Percentiles rank a stretch among this genome's conserved stretches.
Conservation (phyloP, 30 jellyfish, hydroid and myxozoan genomes). For the Hydractinia symbiolongicarpus region DNA sequence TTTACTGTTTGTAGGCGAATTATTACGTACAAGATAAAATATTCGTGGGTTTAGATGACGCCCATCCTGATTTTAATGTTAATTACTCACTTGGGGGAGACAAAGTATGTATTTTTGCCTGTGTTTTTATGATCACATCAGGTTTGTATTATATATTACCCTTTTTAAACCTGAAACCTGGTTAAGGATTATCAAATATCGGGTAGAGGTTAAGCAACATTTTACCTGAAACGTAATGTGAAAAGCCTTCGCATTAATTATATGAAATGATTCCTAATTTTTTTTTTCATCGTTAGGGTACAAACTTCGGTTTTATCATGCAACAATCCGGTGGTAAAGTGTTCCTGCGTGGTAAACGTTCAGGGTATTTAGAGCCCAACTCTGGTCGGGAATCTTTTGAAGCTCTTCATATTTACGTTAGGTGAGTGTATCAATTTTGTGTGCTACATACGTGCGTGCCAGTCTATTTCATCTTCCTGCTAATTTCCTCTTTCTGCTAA, state of each 20-base stretch:
- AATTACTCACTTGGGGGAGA: conserved; percentile 58
- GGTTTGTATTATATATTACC: too few relatives aligned
- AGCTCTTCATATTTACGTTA: conserved; percentile 73
- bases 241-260: too few relatives aligned
- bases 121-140: background rate
- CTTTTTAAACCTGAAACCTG: too few relatives aligned
- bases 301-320: conserved; percentile 57
- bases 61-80: conserved; percentile 51
- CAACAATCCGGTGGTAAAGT: conserved; percentile 84
- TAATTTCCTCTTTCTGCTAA: background rate
- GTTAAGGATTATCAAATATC: too few relatives aligned
- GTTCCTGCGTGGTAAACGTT: conserved; percentile 77
- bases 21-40: conserved; percentile 73
- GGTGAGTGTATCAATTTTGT: conserved; percentile 28
- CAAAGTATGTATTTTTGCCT: conserved; percentile 35
- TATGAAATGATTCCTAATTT: too few relatives aligned
- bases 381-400: conserved; percentile 93
- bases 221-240: too few relatives aligned
- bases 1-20: background rate
- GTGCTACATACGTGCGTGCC: background rate
- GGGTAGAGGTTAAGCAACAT: too few relatives aligned
- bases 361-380: conserved; percentile 75
- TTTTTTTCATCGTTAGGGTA: conserved; percentile 37
- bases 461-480: background rate
- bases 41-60: conserved; percentile 72